Evolutionary conservation across 2,888 invertebrate genomes (phyloP), one percentile per base, ranked within the genome.

Genomic region (Epiperipatus broadwayi): DNA sequence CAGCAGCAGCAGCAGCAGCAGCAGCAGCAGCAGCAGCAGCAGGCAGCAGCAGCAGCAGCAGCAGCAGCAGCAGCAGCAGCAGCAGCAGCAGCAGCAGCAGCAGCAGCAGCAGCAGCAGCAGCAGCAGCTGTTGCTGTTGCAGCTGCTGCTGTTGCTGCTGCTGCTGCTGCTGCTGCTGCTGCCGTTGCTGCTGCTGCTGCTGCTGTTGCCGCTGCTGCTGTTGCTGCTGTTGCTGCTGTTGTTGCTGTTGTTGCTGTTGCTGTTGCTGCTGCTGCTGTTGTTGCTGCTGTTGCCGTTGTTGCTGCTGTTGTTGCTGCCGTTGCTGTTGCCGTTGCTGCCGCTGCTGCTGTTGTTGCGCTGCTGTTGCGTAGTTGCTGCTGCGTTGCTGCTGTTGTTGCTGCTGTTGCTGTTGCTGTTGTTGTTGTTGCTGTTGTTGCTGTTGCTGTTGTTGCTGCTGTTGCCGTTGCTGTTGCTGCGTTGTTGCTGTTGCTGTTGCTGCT

Each of bases 1-100:
- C 25, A 25, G 25, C 25, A 25, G n/a, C 25, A 25, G n/a, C n/a
- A 25, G 25, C n/a, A 25, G 25, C 25, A 25, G n/a, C 25, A 25
- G 25, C n/a, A 8, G 25, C 25, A 25, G 25, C n/a, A 25, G 25
- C 25, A 25, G 25, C 25, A 25, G 25, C n/a, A 25, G 25, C n/a
- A n/a, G n/a, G n/a, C n/a, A n/a, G n/a, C n/a, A n/a, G n/a, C n/a
- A n/a, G n/a, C n/a, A n/a, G n/a, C n/a, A 25, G 25, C n/a, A 25
- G 25, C 25, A 25, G 25, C 25, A 25, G n/a, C 25, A 25, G 25
- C 25, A 25, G 25, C 25, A 25, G 25, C n/a, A 25, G 25, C 25
- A 25, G 25, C 25, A 25, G 25, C 25, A 25, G 25, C n/a, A 25
- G 25, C n/a, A 25, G 25, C n/a, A 25, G 25, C 25, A 25, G 25